A percentile compares a stretch with the other conserved stretches of the same genome.
phyloP scores from a whole-genome alignment of 2,113 vertebrate genomes.

The Mungos mungo region DNA sequence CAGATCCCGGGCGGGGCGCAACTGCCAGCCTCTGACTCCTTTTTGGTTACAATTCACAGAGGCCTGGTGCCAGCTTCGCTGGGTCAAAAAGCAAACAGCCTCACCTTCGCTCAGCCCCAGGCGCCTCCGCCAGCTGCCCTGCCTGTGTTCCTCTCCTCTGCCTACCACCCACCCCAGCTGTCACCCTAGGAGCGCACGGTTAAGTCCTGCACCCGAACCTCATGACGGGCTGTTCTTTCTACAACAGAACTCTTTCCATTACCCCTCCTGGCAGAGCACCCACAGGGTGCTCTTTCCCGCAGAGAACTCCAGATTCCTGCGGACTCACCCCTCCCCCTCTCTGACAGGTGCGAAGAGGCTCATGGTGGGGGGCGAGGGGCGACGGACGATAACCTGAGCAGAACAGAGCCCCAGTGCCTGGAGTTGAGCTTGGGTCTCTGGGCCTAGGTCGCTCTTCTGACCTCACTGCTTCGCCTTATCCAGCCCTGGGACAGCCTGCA shows the following conservation, averaged over 20 bases:
- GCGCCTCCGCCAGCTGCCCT: not conserved
- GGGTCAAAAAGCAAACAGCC: not conserved
- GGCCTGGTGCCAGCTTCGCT: not conserved
- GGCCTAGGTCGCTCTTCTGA: too few species aligned
- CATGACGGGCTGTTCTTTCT: not conserved
- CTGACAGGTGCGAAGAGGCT: not conserved
- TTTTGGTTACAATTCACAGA: not conserved
- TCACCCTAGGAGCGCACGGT: not conserved
- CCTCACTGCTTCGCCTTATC: too few species aligned
- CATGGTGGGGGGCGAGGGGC: not conserved
- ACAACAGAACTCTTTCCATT: not conserved
- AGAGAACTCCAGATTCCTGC: not conserved
- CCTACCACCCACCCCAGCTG: rapidly evolving
- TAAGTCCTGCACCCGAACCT: not conserved
- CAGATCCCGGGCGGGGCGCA: not conserved
- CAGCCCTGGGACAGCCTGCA: not conserved
- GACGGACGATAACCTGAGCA: not conserved
- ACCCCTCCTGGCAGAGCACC: not conserved
- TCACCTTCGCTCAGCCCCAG: not conserved
- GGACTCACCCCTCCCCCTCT: not conserved
- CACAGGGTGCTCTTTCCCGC: not conserved
- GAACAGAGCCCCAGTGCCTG: not conserved
- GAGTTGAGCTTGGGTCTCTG: not conserved
- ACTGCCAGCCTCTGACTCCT: not conserved
- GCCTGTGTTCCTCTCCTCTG: not conserved